Evolutionary conservation across 2,113 vertebrate genomes (phyloP), one percentile per base, ranked within the genome.

Genomic region (Alethe castanea): DNA sequence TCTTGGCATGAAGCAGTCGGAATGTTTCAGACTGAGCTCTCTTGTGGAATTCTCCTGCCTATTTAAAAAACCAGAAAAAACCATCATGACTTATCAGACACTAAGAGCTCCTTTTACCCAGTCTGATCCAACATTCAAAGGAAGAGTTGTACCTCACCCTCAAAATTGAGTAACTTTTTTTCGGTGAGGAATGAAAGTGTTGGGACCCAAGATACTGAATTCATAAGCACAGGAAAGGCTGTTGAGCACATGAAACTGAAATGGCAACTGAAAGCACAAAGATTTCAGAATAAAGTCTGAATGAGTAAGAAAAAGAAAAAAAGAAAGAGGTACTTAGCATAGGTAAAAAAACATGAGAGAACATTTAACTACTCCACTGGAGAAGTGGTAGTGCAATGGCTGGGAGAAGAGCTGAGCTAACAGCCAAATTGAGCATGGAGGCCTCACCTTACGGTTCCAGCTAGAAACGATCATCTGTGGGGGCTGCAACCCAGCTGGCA

Each of bases 401-500:
- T 28, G 33, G 64, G 42, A 23, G 40, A 59, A 67, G 42, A 48
- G 44, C 36, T 45, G 31, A n/a, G 13, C 5, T 25, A 50, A 36
- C 19, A 79, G 33, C 22, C 35, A 62, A 36, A 44, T 5, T 1
- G 25, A 67, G 28, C 3, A 3, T 4, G 45, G 35, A 36, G 18
- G 3, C 38, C 97, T 97, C 92, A 99, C 99, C 99, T 98, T 99
- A 25, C 99, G 98, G 97, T 99, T 99, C 99, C 99, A 99, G 97
- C 99, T 99, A 93, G 99, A 99, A 92, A 99, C 65, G 0, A 99
- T 97, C 3, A 98, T 99, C 97, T 99, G 99, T 9, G 99, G 99
- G 36, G 98, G 97, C 96, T 99, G 99, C 47, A 98, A 95, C 11
- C 99, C 99, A 18, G 97, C 97, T 47, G 99, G 99, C 82, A 99